Evolutionary conservation across 2,888 invertebrate species (phyloP).

Genomic region (Linnaemya vulpina): DNA sequence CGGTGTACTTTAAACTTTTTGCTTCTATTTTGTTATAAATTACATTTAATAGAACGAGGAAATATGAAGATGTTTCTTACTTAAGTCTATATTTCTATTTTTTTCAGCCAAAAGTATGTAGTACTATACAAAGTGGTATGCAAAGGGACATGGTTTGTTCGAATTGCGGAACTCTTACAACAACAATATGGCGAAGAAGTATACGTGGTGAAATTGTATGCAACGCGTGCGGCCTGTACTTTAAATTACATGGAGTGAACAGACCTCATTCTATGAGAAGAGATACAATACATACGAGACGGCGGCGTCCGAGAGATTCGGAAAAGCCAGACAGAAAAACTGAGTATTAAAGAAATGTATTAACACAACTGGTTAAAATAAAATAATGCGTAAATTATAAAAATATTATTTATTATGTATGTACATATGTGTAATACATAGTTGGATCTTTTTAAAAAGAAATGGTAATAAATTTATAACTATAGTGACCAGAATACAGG

Average conservation of each 20-base stretch:
- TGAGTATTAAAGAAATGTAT: constrained; percentile 73
- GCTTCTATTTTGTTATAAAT: too few species aligned
- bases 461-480: too few species aligned
- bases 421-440: too few species aligned
- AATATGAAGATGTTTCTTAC: neutral
- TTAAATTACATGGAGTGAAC: constrained; percentile 97
- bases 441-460: too few species aligned
- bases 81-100: constrained; percentile 36
- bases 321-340: constrained; percentile 85
- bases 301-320: constrained; percentile 92
- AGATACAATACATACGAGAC: constrained; percentile 97
- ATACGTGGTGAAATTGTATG: constrained; percentile 99
- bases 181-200: constrained; percentile 98
- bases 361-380: neutral
- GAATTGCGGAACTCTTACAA: constrained; percentile 98
- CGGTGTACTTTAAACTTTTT: too few species aligned
- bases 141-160: constrained; percentile 93
- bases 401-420: neutral
- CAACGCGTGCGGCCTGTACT: constrained; percentile 99
- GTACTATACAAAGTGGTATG: constrained; percentile 74
- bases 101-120: constrained; percentile 73
- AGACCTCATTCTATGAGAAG: constrained; percentile 97
- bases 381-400: neutral
- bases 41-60: too few species aligned
- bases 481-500: too few species aligned